A percentile compares a stretch with the other conserved stretches of the same genome.
Conservation (phyloP, 2,113 vertebrate genomes). For the Corythoichthys intestinalis region DNA sequence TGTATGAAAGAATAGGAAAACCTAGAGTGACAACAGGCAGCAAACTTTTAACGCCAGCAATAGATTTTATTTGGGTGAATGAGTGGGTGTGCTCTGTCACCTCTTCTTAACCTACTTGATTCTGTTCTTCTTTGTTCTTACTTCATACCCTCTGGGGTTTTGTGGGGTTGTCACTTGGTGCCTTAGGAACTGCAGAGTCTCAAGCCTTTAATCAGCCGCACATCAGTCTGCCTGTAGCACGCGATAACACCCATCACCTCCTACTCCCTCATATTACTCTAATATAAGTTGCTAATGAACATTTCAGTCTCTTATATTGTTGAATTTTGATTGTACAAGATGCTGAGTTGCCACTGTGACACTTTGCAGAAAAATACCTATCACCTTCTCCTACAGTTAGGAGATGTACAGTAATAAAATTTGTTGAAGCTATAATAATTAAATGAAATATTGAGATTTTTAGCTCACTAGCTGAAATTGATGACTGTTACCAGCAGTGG, state of each 20-base stretch:
- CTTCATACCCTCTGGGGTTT: constrained; percentile 11
- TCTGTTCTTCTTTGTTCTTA: constrained; percentile 15
- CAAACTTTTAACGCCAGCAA: background rate
- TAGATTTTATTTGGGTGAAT: constrained; percentile 37
- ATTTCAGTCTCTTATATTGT: constrained; percentile 13
- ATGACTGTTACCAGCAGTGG: too few species aligned
- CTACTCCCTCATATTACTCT: background rate
- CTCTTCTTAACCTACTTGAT: constrained; percentile 24
- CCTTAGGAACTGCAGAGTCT: constrained; percentile 17
- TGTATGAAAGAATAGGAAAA: background rate
- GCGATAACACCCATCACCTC: constrained; percentile 16
- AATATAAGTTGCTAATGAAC: constrained; percentile 13
- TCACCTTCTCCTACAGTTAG: background rate
- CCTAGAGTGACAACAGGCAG: background rate
- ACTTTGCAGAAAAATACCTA: background rate
- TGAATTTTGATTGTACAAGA: constrained; percentile 9
- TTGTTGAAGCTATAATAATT: background rate
- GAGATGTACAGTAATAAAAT: background rate
- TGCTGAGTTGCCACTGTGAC: background rate
- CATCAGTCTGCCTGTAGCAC: constrained; percentile 25
- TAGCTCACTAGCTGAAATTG: too few species aligned
- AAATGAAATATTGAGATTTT: too few species aligned
- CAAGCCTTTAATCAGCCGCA: constrained; percentile 24
- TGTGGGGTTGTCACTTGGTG: constrained; percentile 17
- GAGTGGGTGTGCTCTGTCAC: constrained; percentile 31